Evolutionary conservation across 2,888 invertebrate genomes (phyloP), one percentile per base, ranked within the genome.

Genomic region (Tanypteryx hageni): DNA sequence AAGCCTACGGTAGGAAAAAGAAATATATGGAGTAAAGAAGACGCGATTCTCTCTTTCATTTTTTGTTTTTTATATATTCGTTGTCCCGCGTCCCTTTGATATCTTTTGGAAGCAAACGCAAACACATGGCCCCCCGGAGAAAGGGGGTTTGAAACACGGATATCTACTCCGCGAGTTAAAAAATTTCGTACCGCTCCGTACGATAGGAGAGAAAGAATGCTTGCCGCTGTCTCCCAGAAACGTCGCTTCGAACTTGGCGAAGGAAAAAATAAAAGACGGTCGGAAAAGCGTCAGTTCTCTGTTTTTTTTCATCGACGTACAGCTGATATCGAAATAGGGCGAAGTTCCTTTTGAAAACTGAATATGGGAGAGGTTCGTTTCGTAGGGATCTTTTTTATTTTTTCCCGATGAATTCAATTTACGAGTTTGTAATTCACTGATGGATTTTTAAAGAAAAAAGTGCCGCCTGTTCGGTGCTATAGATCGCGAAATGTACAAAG

Each of bases 81-180:
- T 27, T 27, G 76, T 76, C 76, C 76, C 76, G 22, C 14, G 76
- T 27, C 76, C 18, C 76, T 68, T 68, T 76, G 76, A 76, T 76
- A 27, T 76, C 76, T 76, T 76, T 76, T 11, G 68, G 68, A n/a
- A n/a, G 68, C 68, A 68, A n/a, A 68, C 68, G 27, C 22, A 76
- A 76, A 76, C 76, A 27, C 76, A 27, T 76, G 76, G 76, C 76
- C 76, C 76, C 76, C 76, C 76, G 76, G 76, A 76, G 76, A 27
- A 76, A 76, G 76, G 76, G 11, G 27, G 27, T 27, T 76, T 22
- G 22, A 27, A 76, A 76, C 76, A 76, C 76, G 76, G 76, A 76
- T 76, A 76, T 76, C 76, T 76, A 76, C 76, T 76, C 76, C 76
- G 76, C 76, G 76, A 76, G 76, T 76, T 76, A 76, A 76, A 76